Percentiles rank a stretch among this genome's conserved stretches.
These are phyloP conservation scores for Callithrix jacchus DNA, from an alignment of 2,113 vertebrate genomes.

Conservation along the genomic window DNA sequence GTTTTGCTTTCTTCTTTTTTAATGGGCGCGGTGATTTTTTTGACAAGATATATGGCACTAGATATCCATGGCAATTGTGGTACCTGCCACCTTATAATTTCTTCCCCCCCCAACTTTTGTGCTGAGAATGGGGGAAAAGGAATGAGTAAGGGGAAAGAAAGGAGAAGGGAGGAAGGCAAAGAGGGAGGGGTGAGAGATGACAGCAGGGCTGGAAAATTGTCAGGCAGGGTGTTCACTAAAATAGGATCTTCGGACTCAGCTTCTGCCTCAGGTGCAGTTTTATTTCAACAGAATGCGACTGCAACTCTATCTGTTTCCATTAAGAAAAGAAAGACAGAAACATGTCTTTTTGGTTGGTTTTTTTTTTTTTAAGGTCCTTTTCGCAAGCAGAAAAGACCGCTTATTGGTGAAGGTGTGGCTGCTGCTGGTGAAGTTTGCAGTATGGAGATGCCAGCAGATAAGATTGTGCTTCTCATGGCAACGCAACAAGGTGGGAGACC, in stretches of 20 bases:
- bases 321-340: conserved; percentile 51
- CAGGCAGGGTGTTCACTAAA: conserved; percentile 79
- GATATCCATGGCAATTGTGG: conserved; percentile 76
- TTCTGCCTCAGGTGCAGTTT: conserved; percentile 77
- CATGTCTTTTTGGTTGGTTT: not conserved
- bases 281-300: conserved; percentile 71
- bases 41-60: conserved; percentile 81
- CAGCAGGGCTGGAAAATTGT: conserved; percentile 56
- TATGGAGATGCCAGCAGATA: rapidly evolving
- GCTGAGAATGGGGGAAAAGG: conserved; percentile 45
- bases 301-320: conserved; percentile 60
- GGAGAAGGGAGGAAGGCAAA: conserved; percentile 50
- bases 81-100: conserved; percentile 80
- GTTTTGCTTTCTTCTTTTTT: conserved; percentile 82
- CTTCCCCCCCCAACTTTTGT: conserved; percentile 75
- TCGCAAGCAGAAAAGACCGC: conserved; percentile 71
- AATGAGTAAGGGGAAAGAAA: not conserved
- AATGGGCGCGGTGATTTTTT: conserved; percentile 80
- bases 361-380: not conserved
- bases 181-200: conserved; percentile 71
- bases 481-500: too few species aligned
- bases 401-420: not conserved
- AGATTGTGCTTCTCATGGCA: not conserved
- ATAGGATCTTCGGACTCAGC: conserved; percentile 62
- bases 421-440: rapidly evolving